Evolutionary conservation across 2,888 invertebrate genomes (phyloP).

Genomic region (Sclerodermus sp.): DNA sequence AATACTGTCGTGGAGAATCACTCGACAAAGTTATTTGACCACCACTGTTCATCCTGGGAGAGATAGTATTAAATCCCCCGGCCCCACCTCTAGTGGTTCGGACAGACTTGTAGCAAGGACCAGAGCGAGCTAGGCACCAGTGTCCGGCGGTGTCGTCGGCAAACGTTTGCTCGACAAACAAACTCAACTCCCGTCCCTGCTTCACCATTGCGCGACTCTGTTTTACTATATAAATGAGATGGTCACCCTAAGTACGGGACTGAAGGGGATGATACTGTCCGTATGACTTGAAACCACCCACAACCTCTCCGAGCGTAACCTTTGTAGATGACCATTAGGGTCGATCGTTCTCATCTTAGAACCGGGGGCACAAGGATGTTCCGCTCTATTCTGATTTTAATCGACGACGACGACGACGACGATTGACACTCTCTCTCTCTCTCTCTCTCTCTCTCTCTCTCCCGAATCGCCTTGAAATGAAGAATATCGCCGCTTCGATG

Average conservation of each 20-base stretch:
- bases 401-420: too few relatives aligned
- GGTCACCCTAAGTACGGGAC: constrained; percentile 43
- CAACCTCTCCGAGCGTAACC: constrained; percentile 24
- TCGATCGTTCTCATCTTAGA: constrained; percentile 33
- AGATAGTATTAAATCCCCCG: constrained; percentile 54
- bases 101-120: constrained; percentile 50
- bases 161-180: constrained; percentile 58
- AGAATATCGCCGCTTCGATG: too few relatives aligned
- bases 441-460: too few relatives aligned
- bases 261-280: constrained; percentile 40
- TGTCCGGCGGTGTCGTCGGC: constrained; percentile 57
- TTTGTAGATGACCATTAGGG: constrained; percentile 27
- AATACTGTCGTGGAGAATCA: constrained; percentile 39
- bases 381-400: too few relatives aligned
- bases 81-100: constrained; percentile 40
- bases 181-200: constrained; percentile 46
- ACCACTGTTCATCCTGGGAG: constrained; percentile 51
- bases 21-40: constrained; percentile 55
- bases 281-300: constrained; percentile 15
- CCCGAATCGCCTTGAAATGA: too few relatives aligned
- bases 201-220: constrained; percentile 39
- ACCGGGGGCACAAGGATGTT: background rate
- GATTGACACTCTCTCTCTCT: too few relatives aligned
- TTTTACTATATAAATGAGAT: constrained; percentile 51
- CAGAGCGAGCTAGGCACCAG: constrained; percentile 50